A percentile compares a stretch with the other conserved stretches of the same genome.
phyloP scores from a whole-genome alignment of 2,113 vertebrate species.

The Climacteris rufus region DNA sequence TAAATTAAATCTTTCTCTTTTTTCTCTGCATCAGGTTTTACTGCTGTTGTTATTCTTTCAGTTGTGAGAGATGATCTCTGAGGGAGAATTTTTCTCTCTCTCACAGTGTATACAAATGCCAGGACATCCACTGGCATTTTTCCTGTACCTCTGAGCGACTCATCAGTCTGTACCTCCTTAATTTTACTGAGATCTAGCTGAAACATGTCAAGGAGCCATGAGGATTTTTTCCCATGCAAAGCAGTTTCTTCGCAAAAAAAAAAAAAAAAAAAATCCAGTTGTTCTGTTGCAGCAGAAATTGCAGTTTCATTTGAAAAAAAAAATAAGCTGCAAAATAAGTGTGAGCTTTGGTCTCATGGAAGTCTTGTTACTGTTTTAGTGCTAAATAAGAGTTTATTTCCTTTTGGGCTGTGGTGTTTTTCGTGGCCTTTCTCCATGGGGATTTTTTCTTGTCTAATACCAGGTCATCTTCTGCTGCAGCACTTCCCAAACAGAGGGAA shows the following conservation, averaged over 20 bases:
- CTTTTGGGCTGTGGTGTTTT: not conserved
- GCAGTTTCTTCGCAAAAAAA: conserved; percentile 10
- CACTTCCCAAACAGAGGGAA: not conserved
- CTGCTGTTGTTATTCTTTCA: not conserved
- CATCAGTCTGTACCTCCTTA: conserved; percentile 59
- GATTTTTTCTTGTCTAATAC: not conserved
- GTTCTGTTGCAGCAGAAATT: conserved; percentile 12
- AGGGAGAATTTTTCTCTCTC: not conserved
- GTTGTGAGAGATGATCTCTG: not conserved
- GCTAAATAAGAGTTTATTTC: not conserved
- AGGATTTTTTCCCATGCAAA: conserved; percentile 65
- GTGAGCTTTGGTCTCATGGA: not conserved
- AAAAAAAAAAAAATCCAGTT: not conserved
- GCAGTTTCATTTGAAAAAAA: not conserved
- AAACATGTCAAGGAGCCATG: conserved; percentile 58
- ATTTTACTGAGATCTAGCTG: conserved; percentile 61
- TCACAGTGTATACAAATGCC: conserved; percentile 14
- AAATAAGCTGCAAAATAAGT: not conserved
- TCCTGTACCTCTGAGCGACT: conserved; percentile 62
- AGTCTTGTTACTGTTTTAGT: not conserved
- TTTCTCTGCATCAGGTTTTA: not conserved
- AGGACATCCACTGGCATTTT: conserved; percentile 61
- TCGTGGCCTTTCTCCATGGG: not conserved
- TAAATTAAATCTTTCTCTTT: not conserved
- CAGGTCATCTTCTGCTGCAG: not conserved